Evolutionary conservation across 2,113 vertebrate genomes (phyloP).

Genomic region (Dolichallabes microphthalmus): DNA sequence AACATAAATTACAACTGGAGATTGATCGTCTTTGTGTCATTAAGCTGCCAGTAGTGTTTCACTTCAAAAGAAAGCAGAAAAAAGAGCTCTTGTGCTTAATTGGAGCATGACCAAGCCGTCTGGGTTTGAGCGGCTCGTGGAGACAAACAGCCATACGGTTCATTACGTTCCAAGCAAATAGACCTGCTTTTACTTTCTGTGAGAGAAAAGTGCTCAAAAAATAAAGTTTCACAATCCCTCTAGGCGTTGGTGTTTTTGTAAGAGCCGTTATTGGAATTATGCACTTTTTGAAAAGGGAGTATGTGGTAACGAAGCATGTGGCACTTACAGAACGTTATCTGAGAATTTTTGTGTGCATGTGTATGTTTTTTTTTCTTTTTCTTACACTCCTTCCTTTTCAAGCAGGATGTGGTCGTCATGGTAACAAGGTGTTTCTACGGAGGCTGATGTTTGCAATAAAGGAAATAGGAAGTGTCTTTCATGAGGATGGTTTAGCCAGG

Average conservation of each 20-base stretch:
- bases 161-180: conserved; percentile 25
- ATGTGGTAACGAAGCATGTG: background rate
- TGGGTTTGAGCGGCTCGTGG: background rate
- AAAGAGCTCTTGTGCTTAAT: conserved; percentile 21
- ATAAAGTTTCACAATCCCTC: background rate
- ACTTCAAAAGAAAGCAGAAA: conserved; percentile 8
- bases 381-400: background rate
- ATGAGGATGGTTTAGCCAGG: background rate
- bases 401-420: conserved; percentile 40
- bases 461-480: conserved; percentile 3
- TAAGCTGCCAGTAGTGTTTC: conserved; percentile 11
- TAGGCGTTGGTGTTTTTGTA: background rate
- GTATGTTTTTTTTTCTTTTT: background rate
- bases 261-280: background rate
- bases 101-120: conserved; percentile 5
- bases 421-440: conserved; percentile 42
- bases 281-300: background rate
- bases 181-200: background rate
- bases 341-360: background rate
- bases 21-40: conserved; percentile 38
- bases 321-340: background rate
- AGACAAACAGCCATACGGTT: conserved; percentile 31
- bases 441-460: conserved; percentile 2
- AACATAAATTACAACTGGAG: conserved; percentile 39
- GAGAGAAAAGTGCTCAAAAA: background rate